Base-by-base conservation (phyloP, 2,888 invertebrate species). In the Drosophila merina region DNA sequence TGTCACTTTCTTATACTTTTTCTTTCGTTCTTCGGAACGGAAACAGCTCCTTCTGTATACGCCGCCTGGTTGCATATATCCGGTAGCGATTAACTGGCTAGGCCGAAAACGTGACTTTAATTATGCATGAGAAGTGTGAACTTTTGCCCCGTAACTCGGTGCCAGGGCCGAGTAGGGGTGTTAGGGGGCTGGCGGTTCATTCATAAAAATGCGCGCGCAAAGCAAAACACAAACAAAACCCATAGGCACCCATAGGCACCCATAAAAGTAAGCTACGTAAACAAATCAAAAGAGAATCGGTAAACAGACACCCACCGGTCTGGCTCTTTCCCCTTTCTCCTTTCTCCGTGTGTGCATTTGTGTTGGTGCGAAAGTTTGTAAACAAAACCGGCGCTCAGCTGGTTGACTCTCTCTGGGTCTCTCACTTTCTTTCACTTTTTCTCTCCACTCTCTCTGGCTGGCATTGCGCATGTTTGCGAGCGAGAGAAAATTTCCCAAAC, bases 41-140 rank as follows among this genome's bases (percentile, higher is more conserved):
- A 94, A 88, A 93, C 96, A 90, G 94, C 94, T 52, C 91, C 79
- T 93, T 95, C 89, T 96, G 96, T 91, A 95, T 95, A 91, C 95
- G 96, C 76, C 96, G 96, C 95, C 36, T 36, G 36, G 2, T 36
- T 12, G n/a, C 36, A 36, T 36, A 83, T 95, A 94, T 91, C 96
- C 96, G 81, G 94, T 95, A 89, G 94, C 94, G 79, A 86, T 94
- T 93, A 86, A 79, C 93, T 94, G 94, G 94, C 94, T 93, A 89
- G 83, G 38, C 38, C 5, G 12, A 31, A 47, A 54, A 69, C 70
- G 81, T 73, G 64, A 47, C 47, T 70, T 75, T 26, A 72, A 79
- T 77, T 75, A 83, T 86, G 56, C 66, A 86, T 77, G 12, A 69
- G 63, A 7, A 42, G 69, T 62, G 79, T 62, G 82, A 81, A 81